Conservation (phyloP, 2,888 invertebrate species). For the Aquatica leii region DNA sequence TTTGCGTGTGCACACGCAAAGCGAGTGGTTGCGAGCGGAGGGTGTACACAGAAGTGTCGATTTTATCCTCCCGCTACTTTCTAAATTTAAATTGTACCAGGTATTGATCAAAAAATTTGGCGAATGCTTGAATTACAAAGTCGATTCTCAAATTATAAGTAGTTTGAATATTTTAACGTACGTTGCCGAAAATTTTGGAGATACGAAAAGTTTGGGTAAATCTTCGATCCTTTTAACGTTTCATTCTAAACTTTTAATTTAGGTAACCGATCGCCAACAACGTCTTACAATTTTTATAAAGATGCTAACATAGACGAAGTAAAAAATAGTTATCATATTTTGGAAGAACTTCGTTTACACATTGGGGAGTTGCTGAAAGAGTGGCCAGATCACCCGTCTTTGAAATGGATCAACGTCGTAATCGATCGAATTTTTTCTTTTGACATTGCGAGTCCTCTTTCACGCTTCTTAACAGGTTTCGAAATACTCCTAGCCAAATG, state of each 20-base stretch:
- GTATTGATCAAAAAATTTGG: slow-evolving; percentile 64
- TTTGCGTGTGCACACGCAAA: slow-evolving; percentile 65
- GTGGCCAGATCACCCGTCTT: slow-evolving; percentile 91
- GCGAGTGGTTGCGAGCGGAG: slow-evolving; percentile 68
- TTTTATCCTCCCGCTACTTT: slow-evolving; percentile 65
- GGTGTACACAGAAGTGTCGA: slow-evolving; percentile 52
- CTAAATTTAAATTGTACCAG: slow-evolving; percentile 69
- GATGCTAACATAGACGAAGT: slow-evolving; percentile 84
- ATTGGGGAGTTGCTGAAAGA: slow-evolving; percentile 73
- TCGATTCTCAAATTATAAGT: slow-evolving; percentile 65
- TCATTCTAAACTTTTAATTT: too few relatives aligned
- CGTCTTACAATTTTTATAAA: slow-evolving; percentile 77
- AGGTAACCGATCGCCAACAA: too few relatives aligned
- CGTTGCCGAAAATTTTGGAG: slow-evolving; percentile 63
- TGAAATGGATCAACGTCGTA: slow-evolving; percentile 83
- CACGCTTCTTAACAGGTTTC: slow-evolving; percentile 88
- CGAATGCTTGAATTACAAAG: slow-evolving; percentile 63
- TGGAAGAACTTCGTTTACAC: slow-evolving; percentile 70
- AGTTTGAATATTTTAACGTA: slow-evolving; percentile 68
- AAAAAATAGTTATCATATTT: slow-evolving; percentile 73
- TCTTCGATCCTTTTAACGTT: too few relatives aligned
- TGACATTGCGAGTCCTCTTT: slow-evolving; percentile 81
- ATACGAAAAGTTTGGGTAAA: too few relatives aligned
- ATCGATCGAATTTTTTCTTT: slow-evolving; percentile 63
- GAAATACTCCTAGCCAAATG: slow-evolving; percentile 87